phyloP scores from a whole-genome alignment of 1,140 invertebrate genomes.

The Manduca sexta region DNA sequence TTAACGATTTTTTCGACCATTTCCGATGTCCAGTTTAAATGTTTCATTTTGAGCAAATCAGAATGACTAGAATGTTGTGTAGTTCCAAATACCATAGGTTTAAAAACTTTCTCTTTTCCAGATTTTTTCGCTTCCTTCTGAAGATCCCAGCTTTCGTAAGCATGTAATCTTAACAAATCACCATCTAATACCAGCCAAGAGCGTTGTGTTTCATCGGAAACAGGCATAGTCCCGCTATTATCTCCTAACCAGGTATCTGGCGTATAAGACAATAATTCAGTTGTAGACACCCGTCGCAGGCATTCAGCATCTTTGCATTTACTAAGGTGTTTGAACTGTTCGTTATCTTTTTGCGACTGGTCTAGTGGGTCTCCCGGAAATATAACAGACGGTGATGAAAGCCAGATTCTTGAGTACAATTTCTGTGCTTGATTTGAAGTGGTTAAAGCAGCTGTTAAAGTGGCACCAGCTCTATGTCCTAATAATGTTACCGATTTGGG shows the following conservation, averaged over 20 bases:
- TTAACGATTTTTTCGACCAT: constrained; percentile 77
- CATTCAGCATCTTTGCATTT: constrained; percentile 75
- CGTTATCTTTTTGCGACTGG: constrained; percentile 76
- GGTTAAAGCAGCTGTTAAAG: constrained; percentile 80
- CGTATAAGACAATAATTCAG: constrained; percentile 78
- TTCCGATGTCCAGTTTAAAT: constrained; percentile 76
- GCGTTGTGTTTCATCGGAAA: constrained; percentile 75
- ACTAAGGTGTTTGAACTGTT: constrained; percentile 74
- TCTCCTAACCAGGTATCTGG: constrained; percentile 79
- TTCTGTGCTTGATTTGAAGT: constrained; percentile 70
- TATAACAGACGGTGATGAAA: constrained; percentile 81
- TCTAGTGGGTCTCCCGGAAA: constrained; percentile 77
- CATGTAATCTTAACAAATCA: constrained; percentile 76
- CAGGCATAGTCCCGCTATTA: constrained; percentile 75
- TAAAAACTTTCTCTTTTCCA: constrained; percentile 55
- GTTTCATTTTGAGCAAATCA: constrained; percentile 71
- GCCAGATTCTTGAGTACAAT: constrained; percentile 81
- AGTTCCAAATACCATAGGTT: constrained; percentile 80
- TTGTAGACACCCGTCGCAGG: constrained; percentile 75
- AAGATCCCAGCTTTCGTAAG: constrained; percentile 74
- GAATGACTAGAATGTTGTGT: constrained; percentile 81
- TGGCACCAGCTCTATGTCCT: constrained; percentile 86
- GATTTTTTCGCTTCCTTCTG: constrained; percentile 57
- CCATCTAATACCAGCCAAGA: constrained; percentile 86
- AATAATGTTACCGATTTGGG: constrained; percentile 83